A percentile compares a stretch with the other conserved stretches of the same genome.
These are phyloP conservation scores for Lasioglossum vierecki DNA, from an alignment of 2,888 invertebrate species.

Conservation along the genomic window DNA sequence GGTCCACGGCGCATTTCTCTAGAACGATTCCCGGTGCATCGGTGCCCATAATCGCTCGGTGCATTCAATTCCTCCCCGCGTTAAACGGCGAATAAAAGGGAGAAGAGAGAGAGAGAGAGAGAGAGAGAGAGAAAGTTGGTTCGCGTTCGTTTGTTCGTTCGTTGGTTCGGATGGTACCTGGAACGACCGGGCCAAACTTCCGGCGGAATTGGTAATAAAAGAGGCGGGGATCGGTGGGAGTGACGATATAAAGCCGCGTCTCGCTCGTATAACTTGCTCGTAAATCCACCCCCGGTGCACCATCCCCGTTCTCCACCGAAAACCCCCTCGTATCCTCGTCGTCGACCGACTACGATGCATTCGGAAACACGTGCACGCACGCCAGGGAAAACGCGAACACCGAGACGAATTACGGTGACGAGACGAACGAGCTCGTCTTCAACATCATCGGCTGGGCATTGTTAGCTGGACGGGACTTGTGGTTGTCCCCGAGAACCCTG, in stretches of 20 bases:
- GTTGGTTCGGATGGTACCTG: conserved; percentile 31
- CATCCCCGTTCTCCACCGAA: background rate
- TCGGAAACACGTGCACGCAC: conserved; percentile 18
- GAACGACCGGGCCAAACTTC: conserved; percentile 44
- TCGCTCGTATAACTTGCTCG: conserved; percentile 48
- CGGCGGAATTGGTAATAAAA: conserved; percentile 58
- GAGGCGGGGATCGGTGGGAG: conserved; percentile 27
- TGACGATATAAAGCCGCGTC: conserved; percentile 45
- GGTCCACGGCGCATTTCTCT: background rate
- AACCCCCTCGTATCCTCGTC: background rate
- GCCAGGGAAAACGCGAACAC: background rate
- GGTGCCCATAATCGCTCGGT: conserved; percentile 24
- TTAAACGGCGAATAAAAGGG: conserved; percentile 45
- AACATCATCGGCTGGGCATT: background rate
- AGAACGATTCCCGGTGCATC: conserved; percentile 16
- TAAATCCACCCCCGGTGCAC: conserved; percentile 26
- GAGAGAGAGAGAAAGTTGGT: background rate
- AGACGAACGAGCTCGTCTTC: conserved; percentile 25
- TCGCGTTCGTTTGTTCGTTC: background rate
- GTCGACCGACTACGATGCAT: background rate
- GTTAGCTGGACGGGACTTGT: background rate
- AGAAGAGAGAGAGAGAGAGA: background rate
- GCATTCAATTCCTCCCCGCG: conserved; percentile 22
- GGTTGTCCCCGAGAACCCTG: background rate
- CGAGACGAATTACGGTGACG: conserved; percentile 35